A percentile compares a stretch with the other conserved stretches of the same genome.
Conservation (phyloP, 2,888 invertebrate genomes). For the Tridacna crocea region DNA sequence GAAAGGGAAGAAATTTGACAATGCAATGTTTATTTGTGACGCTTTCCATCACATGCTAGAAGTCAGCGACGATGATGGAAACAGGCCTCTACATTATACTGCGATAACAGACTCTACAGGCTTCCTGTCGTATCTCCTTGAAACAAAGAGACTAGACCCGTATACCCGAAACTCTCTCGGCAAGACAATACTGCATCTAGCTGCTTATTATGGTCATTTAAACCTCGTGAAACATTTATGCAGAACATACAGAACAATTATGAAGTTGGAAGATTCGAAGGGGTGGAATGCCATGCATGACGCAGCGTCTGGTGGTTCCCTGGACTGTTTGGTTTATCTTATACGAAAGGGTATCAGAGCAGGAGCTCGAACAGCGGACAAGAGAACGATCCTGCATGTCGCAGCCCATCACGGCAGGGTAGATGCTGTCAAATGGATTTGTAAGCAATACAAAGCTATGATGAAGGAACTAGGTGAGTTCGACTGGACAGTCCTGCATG, state of each 20-base stretch:
- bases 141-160: slow-evolving; percentile 6
- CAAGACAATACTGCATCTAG: slow-evolving; percentile 11
- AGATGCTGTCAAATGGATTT: not conserved
- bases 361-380: slow-evolving; percentile 5
- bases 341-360: slow-evolving; percentile 12
- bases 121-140: slow-evolving; percentile 8
- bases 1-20: slow-evolving; percentile 6
- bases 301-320: slow-evolving; percentile 9
- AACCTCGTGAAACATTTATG: slow-evolving; percentile 12
- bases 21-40: slow-evolving; percentile 13
- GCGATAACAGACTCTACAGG: slow-evolving; percentile 1
- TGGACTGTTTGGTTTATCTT: slow-evolving; percentile 19
- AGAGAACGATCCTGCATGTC: slow-evolving; percentile 10
- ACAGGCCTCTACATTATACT: slow-evolving; percentile 4
- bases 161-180: slow-evolving; percentile 12
- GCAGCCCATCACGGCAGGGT: not conserved
- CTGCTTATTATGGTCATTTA: slow-evolving; percentile 6
- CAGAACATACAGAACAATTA: slow-evolving; percentile 10
- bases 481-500: slow-evolving; percentile 12
- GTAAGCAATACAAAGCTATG: slow-evolving; percentile 2
- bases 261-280: slow-evolving; percentile 18
- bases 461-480: not conserved
- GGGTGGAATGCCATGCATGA: slow-evolving; percentile 14
- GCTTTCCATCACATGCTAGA: not conserved
- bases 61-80: slow-evolving; percentile 9